Conservation (phyloP, 2,888 invertebrate genomes). For the Limnephilus rhombicus region DNA sequence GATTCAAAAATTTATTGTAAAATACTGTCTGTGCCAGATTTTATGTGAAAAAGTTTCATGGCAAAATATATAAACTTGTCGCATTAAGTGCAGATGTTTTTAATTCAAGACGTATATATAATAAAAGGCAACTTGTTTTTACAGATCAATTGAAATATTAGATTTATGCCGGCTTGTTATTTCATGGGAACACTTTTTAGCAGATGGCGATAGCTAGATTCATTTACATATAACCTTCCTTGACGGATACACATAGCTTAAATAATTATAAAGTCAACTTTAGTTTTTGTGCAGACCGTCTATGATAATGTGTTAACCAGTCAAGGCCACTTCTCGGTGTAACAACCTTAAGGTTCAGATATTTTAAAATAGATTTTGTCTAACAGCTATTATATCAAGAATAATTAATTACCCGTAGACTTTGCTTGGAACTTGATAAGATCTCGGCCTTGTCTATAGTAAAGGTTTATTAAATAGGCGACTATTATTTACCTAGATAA, state of each 20-base stretch:
- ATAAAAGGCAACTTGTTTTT: neutral
- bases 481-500: neutral
- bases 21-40: constrained; percentile 23
- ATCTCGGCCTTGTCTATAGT: neutral
- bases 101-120: neutral
- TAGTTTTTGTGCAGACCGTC: neutral
- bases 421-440: neutral
- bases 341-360: neutral
- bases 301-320: neutral
- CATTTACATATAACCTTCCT: neutral
- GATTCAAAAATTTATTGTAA: constrained; percentile 13
- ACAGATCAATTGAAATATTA: neutral
- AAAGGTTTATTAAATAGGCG: neutral
- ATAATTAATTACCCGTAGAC: neutral
- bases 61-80: neutral
- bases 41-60: neutral
- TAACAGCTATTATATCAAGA: neutral
- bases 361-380: neutral
- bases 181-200: neutral
- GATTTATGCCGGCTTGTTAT: neutral
- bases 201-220: neutral
- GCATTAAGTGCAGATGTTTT: constrained; percentile 7
- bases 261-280: neutral
- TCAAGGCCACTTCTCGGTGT: neutral
- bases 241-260: neutral